phyloP scores from a whole-genome alignment of 37 sponge, comb jelly and placozoan species.

The Halichondria panicea region DNA sequence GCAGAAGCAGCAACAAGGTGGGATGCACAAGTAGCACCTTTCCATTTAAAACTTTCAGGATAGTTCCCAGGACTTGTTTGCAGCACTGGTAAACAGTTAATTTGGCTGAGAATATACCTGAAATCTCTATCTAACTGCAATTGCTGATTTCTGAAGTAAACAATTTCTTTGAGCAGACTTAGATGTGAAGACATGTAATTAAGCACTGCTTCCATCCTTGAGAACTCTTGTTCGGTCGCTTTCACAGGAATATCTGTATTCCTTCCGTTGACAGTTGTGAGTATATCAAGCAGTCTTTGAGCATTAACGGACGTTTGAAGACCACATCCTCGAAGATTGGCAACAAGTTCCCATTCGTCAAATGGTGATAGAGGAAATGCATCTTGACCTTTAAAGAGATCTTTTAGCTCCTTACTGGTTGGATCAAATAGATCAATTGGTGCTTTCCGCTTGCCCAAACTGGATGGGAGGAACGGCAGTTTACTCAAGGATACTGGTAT shows the following conservation, averaged over 20 bases:
- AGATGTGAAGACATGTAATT: background rate
- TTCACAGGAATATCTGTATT: background rate
- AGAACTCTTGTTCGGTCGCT: background rate
- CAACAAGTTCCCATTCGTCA: background rate
- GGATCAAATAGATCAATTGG: slow-evolving; percentile 37
- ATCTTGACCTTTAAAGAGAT: slow-evolving; percentile 15
- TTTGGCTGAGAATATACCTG: background rate
- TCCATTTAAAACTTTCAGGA: slow-evolving; percentile 31
- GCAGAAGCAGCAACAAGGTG: slow-evolving; percentile 1
- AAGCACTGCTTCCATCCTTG: slow-evolving; percentile 23
- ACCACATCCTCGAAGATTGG: slow-evolving; percentile 11
- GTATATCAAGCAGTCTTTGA: slow-evolving; percentile 15
- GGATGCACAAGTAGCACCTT: slow-evolving; percentile 3
- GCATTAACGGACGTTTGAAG: background rate
- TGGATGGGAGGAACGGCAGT: slow-evolving; percentile 6
- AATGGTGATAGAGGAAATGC: slow-evolving; percentile 40
- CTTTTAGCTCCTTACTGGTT: background rate
- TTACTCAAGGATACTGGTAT: background rate
- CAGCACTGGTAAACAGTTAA: slow-evolving; percentile 25
- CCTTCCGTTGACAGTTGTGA: background rate
- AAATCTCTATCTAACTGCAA: background rate
- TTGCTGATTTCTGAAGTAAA: background rate
- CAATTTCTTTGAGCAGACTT: background rate
- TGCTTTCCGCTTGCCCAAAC: background rate
- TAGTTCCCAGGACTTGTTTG: slow-evolving; percentile 12